Evolutionary conservation across 2,113 vertebrate genomes (phyloP), one percentile per base, ranked within the genome.

Genomic region (Chamaea fasciata): DNA sequence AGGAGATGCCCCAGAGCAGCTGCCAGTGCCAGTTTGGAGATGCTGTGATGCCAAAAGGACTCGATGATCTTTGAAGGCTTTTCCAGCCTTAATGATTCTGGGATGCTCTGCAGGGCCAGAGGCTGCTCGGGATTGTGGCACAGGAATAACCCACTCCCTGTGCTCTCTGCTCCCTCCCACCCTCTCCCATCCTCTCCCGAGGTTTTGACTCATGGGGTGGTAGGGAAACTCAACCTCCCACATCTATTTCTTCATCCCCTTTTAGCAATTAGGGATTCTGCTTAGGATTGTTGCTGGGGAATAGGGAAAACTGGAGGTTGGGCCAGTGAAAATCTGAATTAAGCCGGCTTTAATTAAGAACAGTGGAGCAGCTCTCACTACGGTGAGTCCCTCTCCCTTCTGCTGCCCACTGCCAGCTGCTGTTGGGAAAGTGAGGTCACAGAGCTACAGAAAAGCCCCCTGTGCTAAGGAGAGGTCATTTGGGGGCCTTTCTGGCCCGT

Each of bases 91-190:
- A 7, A 6, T 10, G 20, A 31, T 12, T 6, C 11, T 3, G n/a
- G 52, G 57, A 19, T n/a, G 67, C 4, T 71, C 31, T 49, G 57
- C 60, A 35, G 28, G 26, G 33, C 44, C 65, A 13, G 46, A 50
- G 31, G 68, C 68, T 86, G 49, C 76, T 0, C 0, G 0, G 47
- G 47, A 49, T 8, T 49, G 23, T 49, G 47, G 7, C 47, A 0
- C 44, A 28, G 67, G 41, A 68, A 26, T 15, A 7, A 13, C 31
- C 37, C 59, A 5, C 22, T 3, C 1, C 6, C 73, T 13, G 37
- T 6, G 39, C 42, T 55, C 67, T 12, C 90, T 76, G 52, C 62
- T 62, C 75, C 24, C 49, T 7, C 10, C 27, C 37, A 26, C 33
- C 60, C 70, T 31, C 20, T 76, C 24, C 53, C 1, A 0, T 10